Evolutionary conservation across 92 coral and sea anemone species (phyloP), one percentile per base, ranked within the genome.

Genomic region (Siderastrea radians): DNA sequence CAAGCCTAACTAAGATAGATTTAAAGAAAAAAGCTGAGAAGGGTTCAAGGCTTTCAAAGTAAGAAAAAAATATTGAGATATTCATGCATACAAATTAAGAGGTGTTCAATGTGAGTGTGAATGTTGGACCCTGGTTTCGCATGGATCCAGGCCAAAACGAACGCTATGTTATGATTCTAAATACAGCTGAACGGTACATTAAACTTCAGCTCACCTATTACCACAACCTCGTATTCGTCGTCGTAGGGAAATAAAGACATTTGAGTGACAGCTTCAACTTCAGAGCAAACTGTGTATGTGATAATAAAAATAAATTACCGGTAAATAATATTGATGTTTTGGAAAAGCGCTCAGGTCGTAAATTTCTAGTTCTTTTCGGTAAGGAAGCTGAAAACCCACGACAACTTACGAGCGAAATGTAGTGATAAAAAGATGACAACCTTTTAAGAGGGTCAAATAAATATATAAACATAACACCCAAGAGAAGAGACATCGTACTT

Each of bases 191-290:
- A n/a, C n/a, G n/a, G n/a, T n/a, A n/a, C n/a, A n/a, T n/a, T n/a
- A n/a, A n/a, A n/a, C n/a, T n/a, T n/a, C n/a, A n/a, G n/a, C n/a
- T n/a, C 59, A 92, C 95, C 95, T 84, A 92, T 92, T 44, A 92
- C 84, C 55, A 84, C 86, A 49, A 88, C 95, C 75, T 92, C 95
- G 46, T 69, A 88, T 16, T 83, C 92, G 7, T 88, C 92, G 49
- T 69, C 83, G 11, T 16, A 52, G 52, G 86, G 2, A 50, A 59
- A 58, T 19, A 83, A 14, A 11, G 87, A 72, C 87, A 83, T 83
- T 38, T 62, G 87, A 46, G 49, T 9, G 68, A 57, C 79, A 72
- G 87, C 50, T 49, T 47, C 49, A 46, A 38, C 9, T 83, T 49
- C 59, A 60, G 58, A 44, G 76, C 85, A 68, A 69, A 81, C 77